These are phyloP conservation scores for Aporrectodea caliginosa DNA, from an alignment of 1,140 invertebrate species.

Conservation along the genomic window DNA sequence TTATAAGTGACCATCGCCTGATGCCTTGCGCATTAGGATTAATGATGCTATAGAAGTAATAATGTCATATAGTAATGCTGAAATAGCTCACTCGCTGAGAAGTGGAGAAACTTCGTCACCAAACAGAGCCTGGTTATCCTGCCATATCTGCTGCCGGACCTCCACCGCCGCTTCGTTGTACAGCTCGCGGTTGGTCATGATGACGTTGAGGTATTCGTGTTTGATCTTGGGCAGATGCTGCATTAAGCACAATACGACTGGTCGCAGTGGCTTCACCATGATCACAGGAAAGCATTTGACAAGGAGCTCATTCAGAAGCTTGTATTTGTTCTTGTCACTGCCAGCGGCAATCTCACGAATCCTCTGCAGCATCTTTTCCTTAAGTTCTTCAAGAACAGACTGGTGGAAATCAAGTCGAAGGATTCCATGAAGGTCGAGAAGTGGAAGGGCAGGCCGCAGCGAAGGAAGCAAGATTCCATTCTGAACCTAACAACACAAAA, in stretches of 20 bases:
- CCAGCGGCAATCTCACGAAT: constrained; percentile 80
- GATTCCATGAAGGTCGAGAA: constrained; percentile 89
- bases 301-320: constrained; percentile 83
- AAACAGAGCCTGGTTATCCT: constrained; percentile 92
- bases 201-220: constrained; percentile 80
- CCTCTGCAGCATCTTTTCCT: constrained; percentile 80
- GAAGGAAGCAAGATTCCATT: constrained; percentile 92
- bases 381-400: constrained; percentile 86
- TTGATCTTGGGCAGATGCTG: constrained; percentile 90
- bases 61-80: too few species aligned
- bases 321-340: constrained; percentile 71
- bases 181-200: constrained; percentile 82
- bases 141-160: constrained; percentile 97
- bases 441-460: constrained; percentile 83
- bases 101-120: constrained; percentile 95
- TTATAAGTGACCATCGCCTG: too few species aligned
- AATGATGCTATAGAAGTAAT: constrained; percentile 75
- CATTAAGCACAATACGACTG: constrained; percentile 91
- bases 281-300: constrained; percentile 90
- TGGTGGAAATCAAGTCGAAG: constrained; percentile 88
- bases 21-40: too few species aligned
- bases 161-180: constrained; percentile 93
- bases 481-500: constrained; percentile 63
- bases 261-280: constrained; percentile 81
- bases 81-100: constrained; percentile 83